Base-by-base conservation (phyloP, 2,797 vertebrate species). In the Benthosema pterotum region DNA sequence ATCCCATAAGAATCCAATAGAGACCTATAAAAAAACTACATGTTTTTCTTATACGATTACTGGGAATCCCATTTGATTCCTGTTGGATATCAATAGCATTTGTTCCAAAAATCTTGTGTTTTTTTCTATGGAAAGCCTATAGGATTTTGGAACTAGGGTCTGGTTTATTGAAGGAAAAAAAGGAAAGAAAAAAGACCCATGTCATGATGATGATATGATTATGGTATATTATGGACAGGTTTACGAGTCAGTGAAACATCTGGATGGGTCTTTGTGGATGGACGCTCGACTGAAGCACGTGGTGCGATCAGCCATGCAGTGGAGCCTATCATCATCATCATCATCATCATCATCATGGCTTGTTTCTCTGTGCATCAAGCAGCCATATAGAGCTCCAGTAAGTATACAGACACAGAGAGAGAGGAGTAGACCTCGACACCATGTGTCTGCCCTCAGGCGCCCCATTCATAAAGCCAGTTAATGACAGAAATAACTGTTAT, bases 401-500 rank as follows among this genome's bases (percentile, higher is more conserved):
- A n/a, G n/a, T n/a, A n/a, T n/a, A n/a, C n/a, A n/a, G n/a, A n/a
- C n/a, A n/a, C n/a, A n/a, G n/a, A n/a, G 3, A 25, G 22, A 25
- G 52, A 57, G 70, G 55, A 67, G 28, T 19, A 25, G 22, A 70
- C 66, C 68, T 69, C 57, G 15, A 52, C 53, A n/a, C n/a, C n/a
- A 19, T 64, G 61, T 48, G 52, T 57, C 25, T 51, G 59, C 68
- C 76, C 63, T 56, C 13, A 59, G 75, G 72, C 75, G 18, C 71
- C 71, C 69, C 67, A 65, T 69, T 76, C 73, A 77, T 57, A 65
- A n/a, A 2, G 32, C 47, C 68, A 65, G 43, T 67, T 74, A 80
- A 79, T 77, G 69, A 64, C 58, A 71, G 67, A 62, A 76, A 79
- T 70, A 84, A 82, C 69, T 48, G 67, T 78, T 77, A 65, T 77